Base-by-base conservation (phyloP, 2,797 vertebrate species). In the Cygnus olor region DNA sequence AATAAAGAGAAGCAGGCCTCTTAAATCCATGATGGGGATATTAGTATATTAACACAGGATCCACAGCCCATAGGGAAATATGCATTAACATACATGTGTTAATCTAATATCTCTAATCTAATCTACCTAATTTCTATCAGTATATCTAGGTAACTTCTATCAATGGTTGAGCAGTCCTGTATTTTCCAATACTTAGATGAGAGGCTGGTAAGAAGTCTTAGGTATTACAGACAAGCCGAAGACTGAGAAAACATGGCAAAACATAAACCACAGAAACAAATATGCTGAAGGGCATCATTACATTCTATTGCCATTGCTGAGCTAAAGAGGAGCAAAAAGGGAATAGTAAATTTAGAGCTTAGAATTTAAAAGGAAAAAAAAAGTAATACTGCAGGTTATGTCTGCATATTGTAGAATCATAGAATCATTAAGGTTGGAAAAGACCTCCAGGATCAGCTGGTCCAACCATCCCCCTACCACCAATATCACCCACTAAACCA, bases 1-100 rank as follows among this genome's bases (percentile, higher is more conserved):
- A 95, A 84, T 88, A 91, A 94, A 96, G 71, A 63, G 66, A 95
- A 90, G 80, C 30, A 89, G 78, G 53, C 60, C 56, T 79, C 73
- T 81, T 78, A 95, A 94, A 88, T 81, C 78, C 8, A 4, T 80
- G 56, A 93, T 70, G 56, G 38, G 24, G 51, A 66, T 93, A 78
- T 90, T 91, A 91, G 57, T 91, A 53, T 84, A 80, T 76, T 93
- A 93, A 93, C 61, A 91, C 9, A 90, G 49, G 38, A 92, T 74
- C 44, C 85, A 83, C 32, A 81, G 80, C 25, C 56, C 60, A 76
- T 36, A 88, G 58, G 93, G 63, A 76, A 93, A 90, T 76, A 71
- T 32, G 40, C 70, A 72, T 84, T 88, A 90, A 93, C 58, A 82
- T 76, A 87, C 47, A 61, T 0, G 5, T 72, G 27, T 90, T 95